A percentile compares a stretch with the other conserved stretches of the same genome.
Conservation (phyloP, 2,113 vertebrate species). For the Bagarius yarrelli region DNA sequence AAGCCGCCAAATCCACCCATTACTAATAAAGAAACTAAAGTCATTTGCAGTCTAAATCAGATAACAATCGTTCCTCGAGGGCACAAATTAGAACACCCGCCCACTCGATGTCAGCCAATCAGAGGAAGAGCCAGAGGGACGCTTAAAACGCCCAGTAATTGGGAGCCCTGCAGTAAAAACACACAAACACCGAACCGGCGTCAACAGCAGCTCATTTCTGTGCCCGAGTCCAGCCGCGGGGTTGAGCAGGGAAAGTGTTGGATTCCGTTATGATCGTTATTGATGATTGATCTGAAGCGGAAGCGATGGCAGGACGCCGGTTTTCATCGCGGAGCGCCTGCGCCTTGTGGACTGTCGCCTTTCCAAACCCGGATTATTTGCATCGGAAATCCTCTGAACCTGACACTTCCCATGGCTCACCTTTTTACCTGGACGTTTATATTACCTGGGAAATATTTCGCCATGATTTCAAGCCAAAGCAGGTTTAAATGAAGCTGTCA, state of each 20-base stretch:
- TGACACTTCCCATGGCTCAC: slow-evolving; percentile 33
- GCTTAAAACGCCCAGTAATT: too few relatives aligned
- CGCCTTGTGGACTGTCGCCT: slow-evolving; percentile 37
- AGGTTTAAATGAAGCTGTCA: neutral
- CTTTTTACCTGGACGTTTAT: neutral
- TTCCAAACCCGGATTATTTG: slow-evolving; percentile 13
- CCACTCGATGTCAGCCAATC: too few relatives aligned
- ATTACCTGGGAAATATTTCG: neutral
- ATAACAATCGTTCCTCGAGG: too few relatives aligned
- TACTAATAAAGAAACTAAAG: too few relatives aligned
- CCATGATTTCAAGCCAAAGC: neutral
- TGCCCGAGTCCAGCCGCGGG: neutral
- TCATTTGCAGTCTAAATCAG: too few relatives aligned
- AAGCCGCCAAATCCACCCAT: too few relatives aligned
- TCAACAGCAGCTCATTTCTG: neutral
- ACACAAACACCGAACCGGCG: neutral
- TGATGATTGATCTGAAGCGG: neutral
- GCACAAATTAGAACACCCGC: too few relatives aligned
- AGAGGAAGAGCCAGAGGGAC: too few relatives aligned
- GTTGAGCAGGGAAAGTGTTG: too few relatives aligned
- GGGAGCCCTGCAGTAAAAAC: neutral
- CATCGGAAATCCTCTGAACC: slow-evolving; percentile 29
- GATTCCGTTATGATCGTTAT: neutral
- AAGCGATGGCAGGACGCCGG: slow-evolving; percentile 2
- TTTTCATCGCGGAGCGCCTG: neutral